Evolutionary conservation across 2,113 vertebrate genomes (phyloP).

Genomic region (Vombatus ursinus): DNA sequence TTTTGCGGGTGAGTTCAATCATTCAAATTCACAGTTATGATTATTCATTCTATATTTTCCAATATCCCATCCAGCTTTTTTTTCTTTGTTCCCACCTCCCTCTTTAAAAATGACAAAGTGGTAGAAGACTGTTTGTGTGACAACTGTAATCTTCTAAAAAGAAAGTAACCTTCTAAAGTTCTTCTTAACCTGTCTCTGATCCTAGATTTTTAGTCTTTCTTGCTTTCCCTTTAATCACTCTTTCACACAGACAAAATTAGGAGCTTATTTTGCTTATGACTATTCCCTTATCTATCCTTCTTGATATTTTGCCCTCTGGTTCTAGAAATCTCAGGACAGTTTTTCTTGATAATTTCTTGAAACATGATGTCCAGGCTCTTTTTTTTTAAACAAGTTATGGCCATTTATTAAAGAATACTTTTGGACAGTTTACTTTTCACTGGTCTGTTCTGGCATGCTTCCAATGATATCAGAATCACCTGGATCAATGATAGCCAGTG

Average conservation of each 20-base stretch:
- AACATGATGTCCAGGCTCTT: no score
- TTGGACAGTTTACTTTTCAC: not conserved
- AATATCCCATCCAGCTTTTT: not conserved
- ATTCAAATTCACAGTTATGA: not conserved
- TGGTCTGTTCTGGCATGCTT: not conserved
- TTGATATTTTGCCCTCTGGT: no score
- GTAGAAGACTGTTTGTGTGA: no score
- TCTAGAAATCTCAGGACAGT: no score
- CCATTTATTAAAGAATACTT: no score
- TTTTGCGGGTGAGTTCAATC: not conserved
- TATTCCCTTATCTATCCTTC: not conserved
- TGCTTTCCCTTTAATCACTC: not conserved
- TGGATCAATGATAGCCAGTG: no score
- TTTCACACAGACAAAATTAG: not conserved
- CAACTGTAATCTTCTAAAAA: not conserved
- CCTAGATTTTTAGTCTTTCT: not conserved
- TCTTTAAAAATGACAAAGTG: not conserved
- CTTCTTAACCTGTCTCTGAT: not conserved
- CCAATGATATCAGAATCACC: not conserved
- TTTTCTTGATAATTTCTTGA: no score
- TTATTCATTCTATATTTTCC: not conserved
- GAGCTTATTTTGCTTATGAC: not conserved
- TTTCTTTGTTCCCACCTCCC: not conserved
- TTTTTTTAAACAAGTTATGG: no score
- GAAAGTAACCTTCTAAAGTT: not conserved